Evolutionary conservation across 2,113 vertebrate species (phyloP).

Genomic region (Hippocampus comes): DNA sequence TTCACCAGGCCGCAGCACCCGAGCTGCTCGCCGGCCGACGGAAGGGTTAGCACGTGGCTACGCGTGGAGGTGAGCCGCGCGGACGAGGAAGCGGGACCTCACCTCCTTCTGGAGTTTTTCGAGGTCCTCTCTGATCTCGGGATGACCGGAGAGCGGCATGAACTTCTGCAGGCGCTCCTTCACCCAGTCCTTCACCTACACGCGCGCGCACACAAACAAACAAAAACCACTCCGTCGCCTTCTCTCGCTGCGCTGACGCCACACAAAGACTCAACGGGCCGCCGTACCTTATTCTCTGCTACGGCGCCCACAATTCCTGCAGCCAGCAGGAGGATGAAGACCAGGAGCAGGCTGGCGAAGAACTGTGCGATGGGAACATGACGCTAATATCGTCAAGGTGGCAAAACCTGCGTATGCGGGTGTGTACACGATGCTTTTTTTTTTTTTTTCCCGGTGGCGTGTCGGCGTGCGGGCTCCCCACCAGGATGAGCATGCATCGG

Average conservation of each 20-base stretch:
- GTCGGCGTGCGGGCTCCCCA: constrained; percentile 29
- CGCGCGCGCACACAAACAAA: not conserved
- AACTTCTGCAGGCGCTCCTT: constrained; percentile 15
- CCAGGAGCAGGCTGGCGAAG: constrained; percentile 66
- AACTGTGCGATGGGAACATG: constrained; percentile 45
- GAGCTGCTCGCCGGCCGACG: constrained; percentile 32
- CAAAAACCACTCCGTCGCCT: no score
- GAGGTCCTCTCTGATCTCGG: constrained; percentile 3
- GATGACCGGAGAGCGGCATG: constrained; percentile 7
- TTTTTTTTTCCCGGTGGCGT: no score
- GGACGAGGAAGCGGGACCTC: no score
- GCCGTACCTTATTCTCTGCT: constrained; percentile 30
- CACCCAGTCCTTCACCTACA: constrained; percentile 49
- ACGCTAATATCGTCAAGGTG: no score
- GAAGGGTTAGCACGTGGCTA: not conserved
- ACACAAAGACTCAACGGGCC: not conserved
- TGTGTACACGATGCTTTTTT: not conserved
- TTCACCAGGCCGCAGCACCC: constrained; percentile 60
- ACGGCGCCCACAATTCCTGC: constrained; percentile 65
- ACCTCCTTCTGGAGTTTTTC: constrained; percentile 55
- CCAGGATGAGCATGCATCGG: constrained; percentile 82
- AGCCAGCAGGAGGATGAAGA: constrained; percentile 69
- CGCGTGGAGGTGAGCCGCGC: not conserved
- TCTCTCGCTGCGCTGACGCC: no score
- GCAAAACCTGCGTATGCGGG: no score